Conservation (phyloP, 2,888 invertebrate genomes). For the Frankliniella intonsa region DNA sequence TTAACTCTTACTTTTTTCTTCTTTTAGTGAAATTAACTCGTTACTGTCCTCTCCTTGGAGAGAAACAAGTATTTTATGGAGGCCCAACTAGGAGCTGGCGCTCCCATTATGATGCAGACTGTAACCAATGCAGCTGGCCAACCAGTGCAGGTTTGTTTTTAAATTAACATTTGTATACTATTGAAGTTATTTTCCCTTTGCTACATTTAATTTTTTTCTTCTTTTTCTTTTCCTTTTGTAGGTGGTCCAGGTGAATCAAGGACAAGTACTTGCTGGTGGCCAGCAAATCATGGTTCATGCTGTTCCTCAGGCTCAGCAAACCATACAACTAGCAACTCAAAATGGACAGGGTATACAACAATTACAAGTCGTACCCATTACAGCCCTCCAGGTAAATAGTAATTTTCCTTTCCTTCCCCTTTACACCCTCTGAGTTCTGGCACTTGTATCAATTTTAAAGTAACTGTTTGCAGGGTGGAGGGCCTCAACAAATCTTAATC, state of each 20-base stretch:
- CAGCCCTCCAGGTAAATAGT: constrained; percentile 41
- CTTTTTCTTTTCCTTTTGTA: constrained; percentile 37
- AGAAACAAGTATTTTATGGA: constrained; percentile 50
- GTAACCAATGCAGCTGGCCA: constrained; percentile 49
- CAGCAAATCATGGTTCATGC: constrained; percentile 69
- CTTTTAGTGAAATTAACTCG: neutral
- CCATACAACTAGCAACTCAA: constrained; percentile 61
- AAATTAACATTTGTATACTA: neutral
- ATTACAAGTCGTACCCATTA: constrained; percentile 67
- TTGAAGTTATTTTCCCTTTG: too few relatives aligned
- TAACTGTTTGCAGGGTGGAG: constrained; percentile 46
- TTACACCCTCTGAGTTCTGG: neutral
- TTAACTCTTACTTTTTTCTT: too few relatives aligned
- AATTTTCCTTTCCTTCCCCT: neutral
- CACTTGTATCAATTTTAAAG: constrained; percentile 11
- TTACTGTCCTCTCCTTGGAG: neutral
- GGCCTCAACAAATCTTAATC: constrained; percentile 55
- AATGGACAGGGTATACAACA: constrained; percentile 62
- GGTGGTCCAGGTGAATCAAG: constrained; percentile 54
- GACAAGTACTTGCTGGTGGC: constrained; percentile 62
- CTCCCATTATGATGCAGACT: constrained; percentile 53
- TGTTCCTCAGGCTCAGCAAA: constrained; percentile 54
- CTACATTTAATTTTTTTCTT: neutral
- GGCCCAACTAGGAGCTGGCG: constrained; percentile 56
- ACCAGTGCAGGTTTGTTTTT: constrained; percentile 48